phyloP scores from a whole-genome alignment of 2,113 vertebrate genomes.

The Bettongia penicillata region DNA sequence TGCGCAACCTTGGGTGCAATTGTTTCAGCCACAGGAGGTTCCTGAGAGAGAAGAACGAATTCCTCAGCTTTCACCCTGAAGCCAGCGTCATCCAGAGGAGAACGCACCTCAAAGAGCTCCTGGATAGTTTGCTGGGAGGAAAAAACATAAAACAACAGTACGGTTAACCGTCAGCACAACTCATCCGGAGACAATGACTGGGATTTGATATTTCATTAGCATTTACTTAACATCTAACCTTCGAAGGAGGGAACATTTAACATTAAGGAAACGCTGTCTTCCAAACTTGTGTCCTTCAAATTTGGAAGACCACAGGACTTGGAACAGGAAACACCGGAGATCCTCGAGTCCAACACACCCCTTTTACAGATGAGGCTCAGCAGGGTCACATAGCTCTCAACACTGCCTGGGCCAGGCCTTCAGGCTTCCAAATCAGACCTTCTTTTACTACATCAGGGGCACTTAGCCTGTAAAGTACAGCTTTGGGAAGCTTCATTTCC shows the following conservation, averaged over 20 bases:
- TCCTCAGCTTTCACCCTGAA: constrained; percentile 91
- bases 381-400: not conserved
- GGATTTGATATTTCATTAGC: not conserved
- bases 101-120: constrained; percentile 95
- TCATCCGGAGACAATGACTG: not conserved
- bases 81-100: constrained; percentile 88
- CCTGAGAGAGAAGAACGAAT: constrained; percentile 95
- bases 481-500: not conserved
- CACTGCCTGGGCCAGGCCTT: not conserved
- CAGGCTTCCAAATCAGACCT: not conserved
- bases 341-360: not conserved
- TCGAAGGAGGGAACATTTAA: not conserved
- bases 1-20: constrained; percentile 93
- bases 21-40: constrained; percentile 91
- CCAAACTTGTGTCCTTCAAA: not conserved
- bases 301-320: not conserved
- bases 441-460: not conserved
- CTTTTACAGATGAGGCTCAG: not conserved
- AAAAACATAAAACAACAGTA: not conserved
- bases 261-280: not conserved
- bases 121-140: constrained; percentile 91
- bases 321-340: not conserved
- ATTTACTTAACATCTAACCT: not conserved
- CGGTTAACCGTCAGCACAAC: not conserved
- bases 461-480: too few relatives aligned